Percentiles rank a stretch among this genome's conserved stretches.
phyloP scores from a whole-genome alignment of 2,113 vertebrate species.

The Illadopsis cleaveri region DNA sequence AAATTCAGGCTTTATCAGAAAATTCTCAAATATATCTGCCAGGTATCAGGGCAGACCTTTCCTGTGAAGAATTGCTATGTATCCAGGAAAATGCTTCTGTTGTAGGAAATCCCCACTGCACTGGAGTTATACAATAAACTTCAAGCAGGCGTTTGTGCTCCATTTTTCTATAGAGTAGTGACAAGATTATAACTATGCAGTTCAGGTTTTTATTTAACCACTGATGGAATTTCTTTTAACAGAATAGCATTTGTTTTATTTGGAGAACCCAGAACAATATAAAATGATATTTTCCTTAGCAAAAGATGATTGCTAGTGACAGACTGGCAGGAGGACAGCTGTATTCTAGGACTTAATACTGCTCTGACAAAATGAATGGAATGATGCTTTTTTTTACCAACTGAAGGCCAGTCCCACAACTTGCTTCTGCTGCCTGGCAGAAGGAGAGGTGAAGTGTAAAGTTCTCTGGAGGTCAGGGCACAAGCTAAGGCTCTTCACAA shows the following conservation, averaged over 20 bases:
- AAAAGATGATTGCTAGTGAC: neutral
- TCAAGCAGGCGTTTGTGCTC: neutral
- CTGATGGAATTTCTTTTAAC: neutral
- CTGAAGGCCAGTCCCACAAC: neutral
- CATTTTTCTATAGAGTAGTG: neutral
- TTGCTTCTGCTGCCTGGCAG: neutral
- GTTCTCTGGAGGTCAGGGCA: neutral
- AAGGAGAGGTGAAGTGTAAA: neutral
- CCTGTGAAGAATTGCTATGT: neutral
- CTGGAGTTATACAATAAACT: neutral
- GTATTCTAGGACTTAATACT: neutral
- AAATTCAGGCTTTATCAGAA: neutral
- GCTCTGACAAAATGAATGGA: neutral
- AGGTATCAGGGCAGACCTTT: neutral
- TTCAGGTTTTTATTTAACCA: slow-evolving; percentile 18
- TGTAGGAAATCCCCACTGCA: neutral
- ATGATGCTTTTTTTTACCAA: neutral
- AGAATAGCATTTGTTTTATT: neutral
- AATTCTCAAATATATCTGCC: neutral
- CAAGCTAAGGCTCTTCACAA: neutral
- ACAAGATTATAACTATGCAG: neutral
- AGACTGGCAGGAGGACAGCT: neutral
- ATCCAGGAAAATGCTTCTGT: neutral
- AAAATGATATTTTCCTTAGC: neutral
- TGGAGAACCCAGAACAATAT: neutral